Conservation (phyloP, 2,113 vertebrate species). For the Polyodon spathula region DNA sequence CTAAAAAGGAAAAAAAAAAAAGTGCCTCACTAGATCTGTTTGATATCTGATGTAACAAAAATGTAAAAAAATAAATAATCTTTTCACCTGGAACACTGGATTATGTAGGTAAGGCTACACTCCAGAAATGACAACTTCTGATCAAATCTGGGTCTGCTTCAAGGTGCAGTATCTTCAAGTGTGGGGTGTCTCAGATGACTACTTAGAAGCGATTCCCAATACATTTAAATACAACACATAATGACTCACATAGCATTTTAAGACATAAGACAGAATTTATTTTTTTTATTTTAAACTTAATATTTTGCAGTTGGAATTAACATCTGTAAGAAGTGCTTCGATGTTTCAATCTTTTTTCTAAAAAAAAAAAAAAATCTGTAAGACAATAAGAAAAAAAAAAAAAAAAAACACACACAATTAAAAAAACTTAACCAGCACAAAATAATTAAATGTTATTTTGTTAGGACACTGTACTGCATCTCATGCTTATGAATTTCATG, state of each 20-base stretch:
- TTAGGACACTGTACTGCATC: too few species aligned
- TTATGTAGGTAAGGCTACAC: slow-evolving; percentile 8
- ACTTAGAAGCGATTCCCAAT: slow-evolving; percentile 9
- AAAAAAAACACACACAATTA: too few species aligned
- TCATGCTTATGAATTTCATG: too few species aligned
- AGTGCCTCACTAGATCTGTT: background rate
- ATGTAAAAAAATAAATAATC: background rate
- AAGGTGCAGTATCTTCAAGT: background rate
- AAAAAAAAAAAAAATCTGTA: too few species aligned
- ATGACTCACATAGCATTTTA: slow-evolving; percentile 5
- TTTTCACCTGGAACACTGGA: slow-evolving; percentile 4
- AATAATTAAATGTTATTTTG: too few species aligned
- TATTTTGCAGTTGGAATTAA: too few species aligned
- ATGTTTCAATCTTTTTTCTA: too few species aligned
- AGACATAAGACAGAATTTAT: slow-evolving; percentile 17
- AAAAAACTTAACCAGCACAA: too few species aligned
- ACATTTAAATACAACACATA: slow-evolving; percentile 5
- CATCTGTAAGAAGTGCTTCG: too few species aligned
- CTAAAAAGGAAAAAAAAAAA: background rate
- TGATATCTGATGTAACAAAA: background rate
- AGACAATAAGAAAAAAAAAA: too few species aligned
- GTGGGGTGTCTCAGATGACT: slow-evolving; percentile 1
- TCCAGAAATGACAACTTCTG: slow-evolving; percentile 3
- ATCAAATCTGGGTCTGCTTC: slow-evolving; percentile 7
- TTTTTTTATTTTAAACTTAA: slow-evolving; percentile 17